Base-by-base conservation (phyloP, 2,888 invertebrate species). In the Ochlodes sylvanus region DNA sequence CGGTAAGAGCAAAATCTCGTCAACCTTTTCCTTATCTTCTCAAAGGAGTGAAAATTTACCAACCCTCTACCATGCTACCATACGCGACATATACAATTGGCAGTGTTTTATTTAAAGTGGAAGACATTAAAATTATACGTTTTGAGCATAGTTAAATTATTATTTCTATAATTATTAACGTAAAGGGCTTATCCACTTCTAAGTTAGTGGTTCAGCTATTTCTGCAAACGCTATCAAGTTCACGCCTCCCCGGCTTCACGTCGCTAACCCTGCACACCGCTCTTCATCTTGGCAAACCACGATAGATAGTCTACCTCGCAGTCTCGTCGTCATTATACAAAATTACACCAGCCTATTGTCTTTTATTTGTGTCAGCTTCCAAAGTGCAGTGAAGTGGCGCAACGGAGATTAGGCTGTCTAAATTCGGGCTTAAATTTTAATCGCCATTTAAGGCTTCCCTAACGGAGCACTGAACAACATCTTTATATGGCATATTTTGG, bases 381-480 rank as follows among this genome's bases (percentile, higher is more conserved):
- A 86, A 86, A 87, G 86, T 90, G 88, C 90, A 89, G 79, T 84
- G 82, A 80, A 83, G 82, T 87, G 83, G 80, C 81, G 82, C 82
- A 80, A 78, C 82, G 83, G 79, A 78, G 84, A 88, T 90, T 90
- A 90, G 88, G 83, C 83, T 82, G 86, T 89, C 89, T 89, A 87
- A 91, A 92, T 86, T 90, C 85, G 76, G 80, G 88, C 84, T 89
- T 90, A 90, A 91, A 88, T 86, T 88, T 89, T 89, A 90, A 89
- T 90, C 88, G 82, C 78, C 75, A 77, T 82, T 85, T 85, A 83
- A 88, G 85, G 80, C 85, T 85, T 80, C 79, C 78, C 80, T 81
- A 82, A 81, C 82, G 79, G 80, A 79, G 82, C 81, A 80, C 79
- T 79, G 78, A 81, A 81, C 80, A 80, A 77, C 79, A 71, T 72